These are phyloP conservation scores for Lindbergichthys nudifrons DNA, from an alignment of 2,797 vertebrate genomes.

Conservation along the genomic window DNA sequence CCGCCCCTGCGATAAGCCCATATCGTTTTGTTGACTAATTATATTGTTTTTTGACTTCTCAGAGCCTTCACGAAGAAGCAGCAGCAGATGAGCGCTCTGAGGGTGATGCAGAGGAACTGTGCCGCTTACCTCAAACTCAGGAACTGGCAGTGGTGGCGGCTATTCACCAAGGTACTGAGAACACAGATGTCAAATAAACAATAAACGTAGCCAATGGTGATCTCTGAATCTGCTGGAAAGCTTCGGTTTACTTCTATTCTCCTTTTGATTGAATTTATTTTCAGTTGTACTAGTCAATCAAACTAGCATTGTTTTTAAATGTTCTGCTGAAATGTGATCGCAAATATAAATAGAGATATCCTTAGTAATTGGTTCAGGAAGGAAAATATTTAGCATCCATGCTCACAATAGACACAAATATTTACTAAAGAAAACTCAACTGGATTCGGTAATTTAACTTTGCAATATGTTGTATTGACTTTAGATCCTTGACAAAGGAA, in stretches of 20 bases:
- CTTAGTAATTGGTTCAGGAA: not conserved
- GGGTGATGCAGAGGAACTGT: constrained; percentile 94
- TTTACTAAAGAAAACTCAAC: not conserved
- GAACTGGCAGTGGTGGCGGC: constrained; percentile 96
- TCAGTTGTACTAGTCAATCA: not conserved
- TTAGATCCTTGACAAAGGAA: not conserved
- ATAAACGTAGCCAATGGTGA: not conserved
- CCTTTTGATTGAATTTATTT: not conserved
- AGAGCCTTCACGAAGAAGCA: constrained; percentile 91
- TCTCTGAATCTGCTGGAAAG: not conserved
- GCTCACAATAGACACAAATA: not conserved
- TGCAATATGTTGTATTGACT: not conserved
- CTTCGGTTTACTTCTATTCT: not conserved
- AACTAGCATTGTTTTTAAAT: not conserved
- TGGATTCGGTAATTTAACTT: not conserved
- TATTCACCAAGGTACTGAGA: constrained; percentile 90
- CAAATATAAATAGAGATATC: not conserved
- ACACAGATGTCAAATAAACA: not conserved
- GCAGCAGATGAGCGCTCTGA: constrained; percentile 91
- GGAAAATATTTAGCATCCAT: not conserved
- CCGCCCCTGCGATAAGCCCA: too few relatives aligned
- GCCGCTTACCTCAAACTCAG: constrained; percentile 93
- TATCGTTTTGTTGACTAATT: constrained; percentile 10
- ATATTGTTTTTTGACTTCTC: constrained; percentile 27
- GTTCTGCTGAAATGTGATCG: not conserved